Conservation (phyloP, 2,797 vertebrate genomes). For the Clarias pachynema region DNA sequence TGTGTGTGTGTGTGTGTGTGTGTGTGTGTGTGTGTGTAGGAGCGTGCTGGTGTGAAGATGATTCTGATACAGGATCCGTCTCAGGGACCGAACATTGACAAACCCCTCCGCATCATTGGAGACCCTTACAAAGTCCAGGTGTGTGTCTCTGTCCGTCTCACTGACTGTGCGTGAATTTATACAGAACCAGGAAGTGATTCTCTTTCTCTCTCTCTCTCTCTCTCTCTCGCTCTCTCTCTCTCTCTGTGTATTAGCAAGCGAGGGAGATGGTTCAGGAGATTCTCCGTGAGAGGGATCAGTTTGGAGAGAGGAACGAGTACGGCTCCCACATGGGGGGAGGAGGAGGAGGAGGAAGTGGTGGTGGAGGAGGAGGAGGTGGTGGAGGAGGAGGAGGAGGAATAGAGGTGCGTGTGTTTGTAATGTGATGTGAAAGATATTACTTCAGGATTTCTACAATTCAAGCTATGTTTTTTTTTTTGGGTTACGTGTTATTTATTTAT, state of each 20-base stretch:
- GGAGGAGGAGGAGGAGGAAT: slow-evolving; percentile 61
- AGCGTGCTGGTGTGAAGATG: slow-evolving; percentile 95
- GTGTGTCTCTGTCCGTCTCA: background rate
- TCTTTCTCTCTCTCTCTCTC: background rate
- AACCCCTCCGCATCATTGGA: slow-evolving; percentile 92
- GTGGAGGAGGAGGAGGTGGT: slow-evolving; percentile 16
- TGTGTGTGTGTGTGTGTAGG: slow-evolving; percentile 68
- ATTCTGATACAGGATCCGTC: slow-evolving; percentile 94
- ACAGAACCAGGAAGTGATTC: background rate
- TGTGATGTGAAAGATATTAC: no score
- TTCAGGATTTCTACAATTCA: no score
- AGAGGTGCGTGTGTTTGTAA: slow-evolving; percentile 53
- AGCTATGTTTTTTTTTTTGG: no score
- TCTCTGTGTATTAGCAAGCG: slow-evolving; percentile 81
- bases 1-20: slow-evolving; percentile 17
- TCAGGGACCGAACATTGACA: slow-evolving; percentile 91
- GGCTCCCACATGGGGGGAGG: slow-evolving; percentile 86
- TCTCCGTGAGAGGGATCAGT: slow-evolving; percentile 87
- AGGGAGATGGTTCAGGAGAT: slow-evolving; percentile 97
- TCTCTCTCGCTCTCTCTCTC: background rate
- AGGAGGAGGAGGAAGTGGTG: slow-evolving; percentile 56
- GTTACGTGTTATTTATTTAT: no score
- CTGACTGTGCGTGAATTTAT: background rate
- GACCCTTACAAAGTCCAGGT: slow-evolving; percentile 97
- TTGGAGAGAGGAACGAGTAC: slow-evolving; percentile 87